Evolutionary conservation across 2,797 vertebrate species (phyloP), one percentile per base, ranked within the genome.

Genomic region (Phrynocephalus forsythii): DNA sequence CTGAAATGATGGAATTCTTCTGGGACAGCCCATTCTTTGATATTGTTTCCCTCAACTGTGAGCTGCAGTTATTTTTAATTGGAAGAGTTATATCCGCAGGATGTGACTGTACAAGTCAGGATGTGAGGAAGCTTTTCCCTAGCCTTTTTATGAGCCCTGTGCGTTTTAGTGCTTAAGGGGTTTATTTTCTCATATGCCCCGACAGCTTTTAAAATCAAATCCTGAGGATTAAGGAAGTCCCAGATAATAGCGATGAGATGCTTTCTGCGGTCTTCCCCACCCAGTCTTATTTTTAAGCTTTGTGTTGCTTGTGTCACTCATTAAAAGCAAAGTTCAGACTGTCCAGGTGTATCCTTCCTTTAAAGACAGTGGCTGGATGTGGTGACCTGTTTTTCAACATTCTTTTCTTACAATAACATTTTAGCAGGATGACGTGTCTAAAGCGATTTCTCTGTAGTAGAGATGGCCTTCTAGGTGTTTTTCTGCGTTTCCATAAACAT

Each of bases 281-380:
- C 24, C 24, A 24, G 50, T 75, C 13, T 50, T 86, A 71, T 77
- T 69, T 76, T 76, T 86, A 81, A 69, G 20, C 52, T 76, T 75
- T 56, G 13, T 66, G 56, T 66, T 83, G 60, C 75, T 88, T 77
- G 80, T 80, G 75, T 13, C 13, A 24, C 1, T 48, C 15, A 79
- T 5, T 4, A 79, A 2, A 86, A 88, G n/a, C 6, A 79, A 73
- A 66, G 38, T 63, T 52, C 44, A 78, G 72, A 73, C 28, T 84
- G 69, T 50, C 87, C 90, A 91, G 87, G 76, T 88, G 81, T 86
- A 86, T 91, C 87, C 90, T 88, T 63, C 60, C 60, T 63, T 91
- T 86, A 86, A 86, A 88, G 75, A 68, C 26, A 66, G 82, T 69
- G 72, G 48, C 60, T 79, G 9, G 44, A 48, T 77, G 28, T 44